Evolutionary conservation across 2,113 vertebrate species (phyloP).

Genomic region (Ammodytes marinus): DNA sequence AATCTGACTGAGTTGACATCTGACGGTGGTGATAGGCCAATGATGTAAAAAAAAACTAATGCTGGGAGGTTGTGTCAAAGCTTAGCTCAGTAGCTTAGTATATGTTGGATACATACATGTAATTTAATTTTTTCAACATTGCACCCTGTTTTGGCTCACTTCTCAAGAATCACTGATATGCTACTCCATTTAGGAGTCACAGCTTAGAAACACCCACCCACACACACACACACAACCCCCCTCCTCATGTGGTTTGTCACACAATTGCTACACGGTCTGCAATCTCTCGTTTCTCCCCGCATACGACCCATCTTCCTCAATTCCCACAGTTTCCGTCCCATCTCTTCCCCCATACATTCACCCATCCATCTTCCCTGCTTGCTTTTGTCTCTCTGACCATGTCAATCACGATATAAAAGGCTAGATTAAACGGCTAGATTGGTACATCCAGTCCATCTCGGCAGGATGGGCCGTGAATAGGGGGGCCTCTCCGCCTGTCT

Average conservation of each 20-base stretch:
- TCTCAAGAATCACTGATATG: background rate
- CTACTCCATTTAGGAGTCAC: conserved; percentile 11
- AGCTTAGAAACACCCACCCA: conserved; percentile 2
- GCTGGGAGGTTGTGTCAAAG: too few relatives aligned
- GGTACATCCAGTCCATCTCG: conserved; percentile 10
- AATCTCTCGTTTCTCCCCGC: conserved; percentile 1
- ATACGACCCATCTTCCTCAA: conserved; percentile 10
- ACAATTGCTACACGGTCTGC: conserved; percentile 28
- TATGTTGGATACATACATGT: too few relatives aligned
- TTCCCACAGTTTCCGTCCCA: conserved; percentile 3
- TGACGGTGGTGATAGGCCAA: too few relatives aligned
- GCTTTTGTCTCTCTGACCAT: conserved; percentile 63
- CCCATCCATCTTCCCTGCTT: conserved; percentile 13
- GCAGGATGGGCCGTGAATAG: conserved; percentile 39
- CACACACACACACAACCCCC: background rate
- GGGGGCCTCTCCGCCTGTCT: background rate
- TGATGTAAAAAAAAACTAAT: too few relatives aligned
- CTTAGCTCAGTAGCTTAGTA: too few relatives aligned
- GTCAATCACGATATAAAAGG: conserved; percentile 63
- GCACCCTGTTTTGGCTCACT: background rate
- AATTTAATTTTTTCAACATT: too few relatives aligned
- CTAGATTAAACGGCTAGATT: conserved; percentile 61
- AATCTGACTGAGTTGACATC: too few relatives aligned
- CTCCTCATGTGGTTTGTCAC: conserved; percentile 12
- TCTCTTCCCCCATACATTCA: conserved; percentile 4